These are phyloP conservation scores for Rhyzopertha dominica DNA, from an alignment of 1,140 invertebrate species.

Conservation along the genomic window DNA sequence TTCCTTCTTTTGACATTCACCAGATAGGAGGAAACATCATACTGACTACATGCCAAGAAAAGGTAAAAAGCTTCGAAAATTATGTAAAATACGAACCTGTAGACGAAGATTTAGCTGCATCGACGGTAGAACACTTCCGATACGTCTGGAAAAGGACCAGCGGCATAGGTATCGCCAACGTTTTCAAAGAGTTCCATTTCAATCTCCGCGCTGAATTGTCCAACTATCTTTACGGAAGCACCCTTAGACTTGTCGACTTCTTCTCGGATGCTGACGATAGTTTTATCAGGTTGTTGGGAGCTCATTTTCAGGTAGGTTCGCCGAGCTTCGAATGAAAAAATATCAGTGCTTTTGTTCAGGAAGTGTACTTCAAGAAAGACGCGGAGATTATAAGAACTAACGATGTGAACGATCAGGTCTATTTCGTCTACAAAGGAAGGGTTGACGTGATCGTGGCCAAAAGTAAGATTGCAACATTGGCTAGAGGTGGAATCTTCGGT, in stretches of 20 bases:
- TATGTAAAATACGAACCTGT: constrained; percentile 46
- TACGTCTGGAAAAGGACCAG: constrained; percentile 49
- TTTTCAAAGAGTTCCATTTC: constrained; percentile 46
- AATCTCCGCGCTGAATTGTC: constrained; percentile 48
- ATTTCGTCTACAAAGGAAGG: constrained; percentile 9
- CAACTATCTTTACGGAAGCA: constrained; percentile 48
- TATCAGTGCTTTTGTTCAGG: no score
- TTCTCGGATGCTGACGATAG: constrained; percentile 46
- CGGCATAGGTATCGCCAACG: constrained; percentile 47
- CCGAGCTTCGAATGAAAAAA: no score
- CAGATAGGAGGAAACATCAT: constrained; percentile 32
- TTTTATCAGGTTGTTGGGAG: constrained; percentile 46
- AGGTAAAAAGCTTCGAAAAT: constrained; percentile 46
- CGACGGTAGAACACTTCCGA: constrained; percentile 46
- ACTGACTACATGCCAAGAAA: constrained; percentile 46
- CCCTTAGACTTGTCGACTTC: constrained; percentile 45
- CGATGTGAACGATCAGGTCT: constrained; percentile 10
- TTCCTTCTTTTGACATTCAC: no score
- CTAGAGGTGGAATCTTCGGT: constrained; percentile 10
- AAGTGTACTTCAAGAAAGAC: constrained; percentile 11
- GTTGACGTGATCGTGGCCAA: constrained; percentile 19
- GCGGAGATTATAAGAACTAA: constrained; percentile 13
- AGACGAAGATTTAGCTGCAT: constrained; percentile 40
- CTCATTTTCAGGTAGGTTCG: no score
- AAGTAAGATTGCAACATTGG: background rate